phyloP scores from a whole-genome alignment of 2,888 invertebrate genomes.

The Ectemnius cavifrons region DNA sequence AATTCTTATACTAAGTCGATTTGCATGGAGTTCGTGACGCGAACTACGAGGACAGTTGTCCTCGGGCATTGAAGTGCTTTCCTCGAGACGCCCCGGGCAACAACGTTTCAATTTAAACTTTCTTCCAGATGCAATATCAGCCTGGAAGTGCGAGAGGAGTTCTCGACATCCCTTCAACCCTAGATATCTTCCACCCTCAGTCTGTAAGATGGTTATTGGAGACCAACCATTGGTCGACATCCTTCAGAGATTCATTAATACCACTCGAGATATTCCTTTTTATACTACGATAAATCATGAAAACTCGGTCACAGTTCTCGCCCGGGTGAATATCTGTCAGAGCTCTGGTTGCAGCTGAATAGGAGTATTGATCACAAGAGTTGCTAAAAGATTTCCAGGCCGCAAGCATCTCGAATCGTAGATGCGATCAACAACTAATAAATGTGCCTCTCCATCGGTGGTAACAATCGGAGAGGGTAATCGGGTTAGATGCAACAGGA shows the following conservation, averaged over 20 bases:
- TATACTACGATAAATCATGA: background rate
- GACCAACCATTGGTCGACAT: background rate
- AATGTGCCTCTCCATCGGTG: too few relatives aligned
- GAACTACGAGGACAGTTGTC: too few relatives aligned
- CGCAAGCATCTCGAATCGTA: too few relatives aligned
- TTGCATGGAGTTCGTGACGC: too few relatives aligned
- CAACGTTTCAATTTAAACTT: conserved; percentile 58
- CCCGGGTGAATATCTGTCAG: background rate
- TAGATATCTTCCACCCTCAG: background rate
- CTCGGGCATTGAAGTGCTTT: too few relatives aligned
- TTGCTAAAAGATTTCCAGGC: too few relatives aligned
- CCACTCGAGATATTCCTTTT: background rate
- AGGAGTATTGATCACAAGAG: too few relatives aligned
- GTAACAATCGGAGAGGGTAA: background rate
- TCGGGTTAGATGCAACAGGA: conserved; percentile 6
- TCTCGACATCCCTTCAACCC: conserved; percentile 3
- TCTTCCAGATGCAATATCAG: conserved; percentile 28
- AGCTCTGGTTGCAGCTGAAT: background rate
- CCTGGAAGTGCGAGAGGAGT: conserved; percentile 8
- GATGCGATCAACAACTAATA: too few relatives aligned
- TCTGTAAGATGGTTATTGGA: background rate
- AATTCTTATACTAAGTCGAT: too few relatives aligned
- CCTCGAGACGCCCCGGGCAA: conserved; percentile 1
- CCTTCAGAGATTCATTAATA: background rate
- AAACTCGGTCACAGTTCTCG: background rate